Conservation (phyloP, 2,797 vertebrate species). For the Lithobates sylvaticus region DNA sequence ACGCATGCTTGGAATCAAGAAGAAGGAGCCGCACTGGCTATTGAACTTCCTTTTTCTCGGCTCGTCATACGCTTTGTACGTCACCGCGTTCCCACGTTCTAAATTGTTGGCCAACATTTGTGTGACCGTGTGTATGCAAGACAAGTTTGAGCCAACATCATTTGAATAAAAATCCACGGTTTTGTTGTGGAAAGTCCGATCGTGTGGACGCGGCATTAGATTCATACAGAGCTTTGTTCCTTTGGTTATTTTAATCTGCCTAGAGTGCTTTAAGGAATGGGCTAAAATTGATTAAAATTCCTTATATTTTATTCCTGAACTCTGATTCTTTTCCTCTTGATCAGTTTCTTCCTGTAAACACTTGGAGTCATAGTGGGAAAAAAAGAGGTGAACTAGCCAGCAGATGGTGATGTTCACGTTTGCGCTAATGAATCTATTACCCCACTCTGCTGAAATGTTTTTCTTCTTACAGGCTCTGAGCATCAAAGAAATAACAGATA, state of each 20-base stretch:
- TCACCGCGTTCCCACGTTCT: no score
- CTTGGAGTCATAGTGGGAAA: slow-evolving; percentile 9
- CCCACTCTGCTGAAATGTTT: slow-evolving; percentile 42
- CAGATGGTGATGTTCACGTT: slow-evolving; percentile 46
- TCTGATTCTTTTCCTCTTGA: not conserved
- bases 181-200: no score
- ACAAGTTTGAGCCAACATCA: no score
- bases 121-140: no score
- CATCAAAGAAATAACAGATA: slow-evolving; percentile 56
- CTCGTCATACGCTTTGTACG: no score
- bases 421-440: slow-evolving; percentile 53
- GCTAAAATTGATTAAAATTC: not conserved
- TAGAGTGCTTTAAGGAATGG: not conserved
- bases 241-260: not conserved
- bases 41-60: no score
- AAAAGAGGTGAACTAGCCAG: slow-evolving; percentile 17
- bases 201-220: no score
- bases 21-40: no score
- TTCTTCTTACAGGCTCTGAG: slow-evolving; percentile 34
- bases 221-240: not conserved
- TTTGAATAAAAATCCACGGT: no score
- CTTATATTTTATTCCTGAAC: not conserved
- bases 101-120: no score
- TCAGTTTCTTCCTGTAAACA: slow-evolving; percentile 7
- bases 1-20: no score